Conservation (phyloP, 2,113 vertebrate species). For the Thinocorus orbignyianus region DNA sequence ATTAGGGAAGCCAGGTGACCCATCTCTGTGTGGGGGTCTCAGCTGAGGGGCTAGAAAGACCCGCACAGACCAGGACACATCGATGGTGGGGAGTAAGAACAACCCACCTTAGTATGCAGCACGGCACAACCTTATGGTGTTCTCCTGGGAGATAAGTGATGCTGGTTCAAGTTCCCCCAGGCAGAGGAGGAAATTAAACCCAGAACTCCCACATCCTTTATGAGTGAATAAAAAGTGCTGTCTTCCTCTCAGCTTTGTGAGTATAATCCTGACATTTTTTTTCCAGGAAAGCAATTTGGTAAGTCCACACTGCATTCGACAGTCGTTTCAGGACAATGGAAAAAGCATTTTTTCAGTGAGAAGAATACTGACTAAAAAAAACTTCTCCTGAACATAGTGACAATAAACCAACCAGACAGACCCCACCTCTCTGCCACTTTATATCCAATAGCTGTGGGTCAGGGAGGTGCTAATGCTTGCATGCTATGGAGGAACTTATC, state of each 20-base stretch:
- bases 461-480: neutral
- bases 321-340: conserved; percentile 36
- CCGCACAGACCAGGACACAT: neutral
- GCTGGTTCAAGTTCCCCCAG: conserved; percentile 59
- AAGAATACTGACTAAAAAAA: neutral
- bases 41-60: neutral
- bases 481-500: neutral
- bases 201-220: conserved; percentile 63
- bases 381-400: neutral
- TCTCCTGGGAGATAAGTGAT: conserved; percentile 62
- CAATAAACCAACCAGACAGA: conserved; percentile 15
- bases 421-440: neutral
- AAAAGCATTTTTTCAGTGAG: conserved; percentile 38
- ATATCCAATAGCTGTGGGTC: neutral
- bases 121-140: conserved; percentile 39
- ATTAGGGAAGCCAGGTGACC: neutral
- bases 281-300: conserved; percentile 56
- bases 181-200: conserved; percentile 70
- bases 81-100: neutral
- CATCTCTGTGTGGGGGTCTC: neutral
- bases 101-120: conserved; percentile 60
- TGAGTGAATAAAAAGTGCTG: conserved; percentile 63
- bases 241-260: conserved; percentile 58
- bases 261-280: conserved; percentile 58
- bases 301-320: conserved; percentile 42